A percentile compares a stretch with the other conserved stretches of the same genome.
Evolutionary conservation across 2,888 invertebrate species (phyloP).

Genomic region (Arrhopalites spinosus): DNA sequence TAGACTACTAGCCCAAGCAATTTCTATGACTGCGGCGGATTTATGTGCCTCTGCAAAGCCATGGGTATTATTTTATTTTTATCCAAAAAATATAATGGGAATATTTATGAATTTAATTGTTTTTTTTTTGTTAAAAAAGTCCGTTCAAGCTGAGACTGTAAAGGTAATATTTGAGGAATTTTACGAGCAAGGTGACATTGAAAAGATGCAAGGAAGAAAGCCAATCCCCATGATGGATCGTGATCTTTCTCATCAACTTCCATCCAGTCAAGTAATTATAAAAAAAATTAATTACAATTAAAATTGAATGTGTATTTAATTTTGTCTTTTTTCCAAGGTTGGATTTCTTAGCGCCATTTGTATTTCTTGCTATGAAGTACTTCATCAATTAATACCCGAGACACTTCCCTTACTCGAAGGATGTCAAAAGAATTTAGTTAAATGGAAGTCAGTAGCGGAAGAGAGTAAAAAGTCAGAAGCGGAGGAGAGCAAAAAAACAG

Average conservation of each 20-base stretch:
- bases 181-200: conserved; percentile 77
- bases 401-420: conserved; percentile 73
- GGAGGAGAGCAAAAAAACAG: conserved; percentile 55
- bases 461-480: conserved; percentile 58
- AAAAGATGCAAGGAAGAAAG: conserved; percentile 68
- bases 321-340: conserved; percentile 63
- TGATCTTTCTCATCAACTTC: conserved; percentile 72
- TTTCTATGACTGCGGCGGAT: conserved; percentile 83
- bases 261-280: conserved; percentile 74
- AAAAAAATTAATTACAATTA: too few relatives aligned
- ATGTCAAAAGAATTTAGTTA: conserved; percentile 67
- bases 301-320: too few relatives aligned
- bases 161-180: conserved; percentile 82
- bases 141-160: conserved; percentile 76
- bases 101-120: too few relatives aligned
- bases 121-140: too few relatives aligned
- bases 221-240: conserved; percentile 85
- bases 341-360: conserved; percentile 81
- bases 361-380: conserved; percentile 76
- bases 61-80: conserved; percentile 65
- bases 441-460: conserved; percentile 65
- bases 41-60: conserved; percentile 83
- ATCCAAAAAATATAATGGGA: too few relatives aligned
- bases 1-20: conserved; percentile 72
- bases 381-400: conserved; percentile 71